phyloP scores from a whole-genome alignment of 2,888 invertebrate species.

The Heliconius erato region DNA sequence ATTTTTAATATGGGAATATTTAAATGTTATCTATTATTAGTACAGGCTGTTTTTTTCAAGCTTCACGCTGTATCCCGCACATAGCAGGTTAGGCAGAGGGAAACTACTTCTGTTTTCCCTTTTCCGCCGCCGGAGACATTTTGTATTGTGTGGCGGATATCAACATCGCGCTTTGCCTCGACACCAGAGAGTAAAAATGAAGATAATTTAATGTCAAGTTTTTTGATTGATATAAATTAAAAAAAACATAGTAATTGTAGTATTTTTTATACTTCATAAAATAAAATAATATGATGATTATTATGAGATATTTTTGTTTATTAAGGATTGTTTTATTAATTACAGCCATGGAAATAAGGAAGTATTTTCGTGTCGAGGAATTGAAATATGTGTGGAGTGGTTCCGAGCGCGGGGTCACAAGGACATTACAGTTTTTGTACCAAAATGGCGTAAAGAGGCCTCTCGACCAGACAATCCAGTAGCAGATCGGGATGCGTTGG shows the following conservation, averaged over 20 bases:
- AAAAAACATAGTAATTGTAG: background rate
- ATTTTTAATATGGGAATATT: too few relatives aligned
- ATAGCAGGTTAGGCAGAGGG: too few relatives aligned
- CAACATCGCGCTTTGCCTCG: too few relatives aligned
- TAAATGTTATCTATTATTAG: too few relatives aligned
- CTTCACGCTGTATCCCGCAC: too few relatives aligned
- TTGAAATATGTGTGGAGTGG: constrained; percentile 97
- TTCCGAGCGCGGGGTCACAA: constrained; percentile 95
- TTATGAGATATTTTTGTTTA: too few relatives aligned
- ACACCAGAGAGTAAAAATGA: too few relatives aligned
- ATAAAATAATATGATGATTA: background rate
- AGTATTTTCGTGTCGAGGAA: constrained; percentile 96
- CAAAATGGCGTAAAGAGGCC: constrained; percentile 97
- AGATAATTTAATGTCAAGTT: background rate
- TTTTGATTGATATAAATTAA: background rate
- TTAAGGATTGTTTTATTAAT: constrained; percentile 51
- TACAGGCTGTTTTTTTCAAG: too few relatives aligned
- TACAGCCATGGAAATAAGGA: constrained; percentile 97
- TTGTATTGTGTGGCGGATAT: too few relatives aligned
- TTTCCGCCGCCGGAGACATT: too few relatives aligned
- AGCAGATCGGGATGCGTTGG: constrained; percentile 94
- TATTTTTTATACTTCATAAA: background rate
- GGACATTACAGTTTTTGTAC: constrained; percentile 98
- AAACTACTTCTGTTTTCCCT: too few relatives aligned
- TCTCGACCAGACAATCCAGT: constrained; percentile 94